Percentiles rank a stretch among this genome's conserved stretches.
These are phyloP conservation scores for Drosophila lacteicornis DNA, from an alignment of 1,140 invertebrate species.

Conservation along the genomic window DNA sequence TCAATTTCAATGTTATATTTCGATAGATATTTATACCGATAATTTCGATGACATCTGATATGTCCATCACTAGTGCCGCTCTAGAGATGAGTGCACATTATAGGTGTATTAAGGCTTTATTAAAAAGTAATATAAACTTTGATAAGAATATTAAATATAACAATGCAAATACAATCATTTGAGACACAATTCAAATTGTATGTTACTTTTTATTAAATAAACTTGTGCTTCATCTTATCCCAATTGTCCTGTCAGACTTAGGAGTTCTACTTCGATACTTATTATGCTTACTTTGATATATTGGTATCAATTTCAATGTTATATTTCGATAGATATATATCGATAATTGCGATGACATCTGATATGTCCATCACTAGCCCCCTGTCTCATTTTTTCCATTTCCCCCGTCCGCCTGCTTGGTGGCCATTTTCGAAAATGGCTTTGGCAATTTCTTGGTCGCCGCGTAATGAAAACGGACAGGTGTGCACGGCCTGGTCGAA, in stretches of 20 bases:
- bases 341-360: background rate
- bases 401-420: background rate
- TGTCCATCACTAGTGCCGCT: conserved; percentile 6
- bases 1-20: too few species aligned
- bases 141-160: too few species aligned
- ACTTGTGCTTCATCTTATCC: background rate
- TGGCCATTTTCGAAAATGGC: conserved; percentile 58
- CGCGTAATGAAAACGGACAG: conserved; percentile 73
- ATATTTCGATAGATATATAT: too few species aligned
- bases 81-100: too few species aligned
- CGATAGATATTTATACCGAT: too few species aligned
- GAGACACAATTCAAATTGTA: background rate
- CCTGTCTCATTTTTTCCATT: background rate
- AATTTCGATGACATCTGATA: background rate
- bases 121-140: too few species aligned
- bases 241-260: background rate
- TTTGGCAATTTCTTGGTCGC: conserved; percentile 58
- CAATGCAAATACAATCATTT: background rate
- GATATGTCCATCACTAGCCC: conserved; percentile 3
- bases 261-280: too few species aligned
- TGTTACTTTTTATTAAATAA: background rate
- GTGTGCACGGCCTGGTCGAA: conserved; percentile 44
- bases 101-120: too few species aligned
- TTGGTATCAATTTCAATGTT: too few species aligned
- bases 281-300: too few species aligned